phyloP scores from a whole-genome alignment of 2,888 invertebrate genomes.

The Caenorhabditis macrosperma region DNA sequence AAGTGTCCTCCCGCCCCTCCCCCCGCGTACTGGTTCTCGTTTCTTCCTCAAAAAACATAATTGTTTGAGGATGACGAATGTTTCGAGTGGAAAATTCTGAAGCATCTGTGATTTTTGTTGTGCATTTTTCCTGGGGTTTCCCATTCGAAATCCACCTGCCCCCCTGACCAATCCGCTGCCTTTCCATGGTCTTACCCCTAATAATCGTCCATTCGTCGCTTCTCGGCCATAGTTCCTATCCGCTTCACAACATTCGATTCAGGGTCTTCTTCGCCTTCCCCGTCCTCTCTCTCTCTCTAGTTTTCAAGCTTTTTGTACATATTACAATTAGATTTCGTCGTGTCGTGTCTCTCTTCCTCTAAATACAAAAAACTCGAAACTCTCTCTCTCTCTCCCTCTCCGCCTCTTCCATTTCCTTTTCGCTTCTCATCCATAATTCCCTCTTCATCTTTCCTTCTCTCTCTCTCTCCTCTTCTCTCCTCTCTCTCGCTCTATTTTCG shows the following conservation, averaged over 20 bases:
- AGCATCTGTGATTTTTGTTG: no score
- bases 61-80: no score
- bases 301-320: neutral
- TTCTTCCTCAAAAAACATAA: no score
- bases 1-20: no score
- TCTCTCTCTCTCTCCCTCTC: neutral
- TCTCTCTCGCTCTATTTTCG: neutral
- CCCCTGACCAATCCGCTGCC: neutral
- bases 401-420: neutral
- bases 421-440: neutral
- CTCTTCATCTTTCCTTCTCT: neutral
- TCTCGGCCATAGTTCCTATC: neutral
- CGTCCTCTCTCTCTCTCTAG: neutral
- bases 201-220: neutral
- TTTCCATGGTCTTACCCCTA: neutral
- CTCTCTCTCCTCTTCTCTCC: neutral
- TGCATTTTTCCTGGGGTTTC: no score
- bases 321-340: no score
- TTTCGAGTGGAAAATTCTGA: no score
- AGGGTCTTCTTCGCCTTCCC: neutral
- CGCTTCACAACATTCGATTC: neutral
- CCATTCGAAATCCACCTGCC: neutral
- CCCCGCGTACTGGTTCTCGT: no score
- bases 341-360: no score
- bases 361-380: neutral